These are phyloP conservation scores for Zhuqinia jingwanae DNA, from an alignment of 2,888 invertebrate genomes.

Conservation along the genomic window DNA sequence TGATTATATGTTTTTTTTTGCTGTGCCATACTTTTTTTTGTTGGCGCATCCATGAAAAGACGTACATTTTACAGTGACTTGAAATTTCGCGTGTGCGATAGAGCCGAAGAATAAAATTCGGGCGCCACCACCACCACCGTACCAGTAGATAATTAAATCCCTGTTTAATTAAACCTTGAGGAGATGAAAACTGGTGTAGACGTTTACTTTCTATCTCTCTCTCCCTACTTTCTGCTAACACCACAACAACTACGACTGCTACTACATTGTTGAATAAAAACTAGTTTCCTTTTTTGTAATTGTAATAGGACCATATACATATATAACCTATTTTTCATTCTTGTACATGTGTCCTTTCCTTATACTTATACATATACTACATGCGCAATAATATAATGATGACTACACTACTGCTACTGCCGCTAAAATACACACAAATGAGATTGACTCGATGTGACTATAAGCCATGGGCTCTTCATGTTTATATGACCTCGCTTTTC, in stretches of 20 bases:
- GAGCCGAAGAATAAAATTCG: neutral
- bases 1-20: neutral
- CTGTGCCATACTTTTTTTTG: neutral
- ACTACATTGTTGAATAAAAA: conserved; percentile 5
- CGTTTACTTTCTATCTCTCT: neutral
- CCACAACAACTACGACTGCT: neutral
- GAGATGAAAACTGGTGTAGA: conserved; percentile 65
- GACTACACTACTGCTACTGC: conserved; percentile 5
- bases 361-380: neutral
- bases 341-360: conserved; percentile 5
- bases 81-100: neutral
- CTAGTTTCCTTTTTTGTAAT: neutral
- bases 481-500: too few relatives aligned
- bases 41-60: neutral
- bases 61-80: neutral
- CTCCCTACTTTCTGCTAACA: too few relatives aligned
- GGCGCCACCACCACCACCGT: conserved; percentile 3
- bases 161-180: conserved; percentile 73
- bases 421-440: too few relatives aligned
- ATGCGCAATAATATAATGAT: neutral
- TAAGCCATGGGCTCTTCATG: neutral
- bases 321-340: neutral
- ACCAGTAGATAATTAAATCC: conserved; percentile 72
- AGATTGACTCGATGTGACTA: neutral
- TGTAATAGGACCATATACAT: neutral